These are phyloP conservation scores for Cottus gobio DNA, from an alignment of 2,113 vertebrate genomes.

Conservation along the genomic window DNA sequence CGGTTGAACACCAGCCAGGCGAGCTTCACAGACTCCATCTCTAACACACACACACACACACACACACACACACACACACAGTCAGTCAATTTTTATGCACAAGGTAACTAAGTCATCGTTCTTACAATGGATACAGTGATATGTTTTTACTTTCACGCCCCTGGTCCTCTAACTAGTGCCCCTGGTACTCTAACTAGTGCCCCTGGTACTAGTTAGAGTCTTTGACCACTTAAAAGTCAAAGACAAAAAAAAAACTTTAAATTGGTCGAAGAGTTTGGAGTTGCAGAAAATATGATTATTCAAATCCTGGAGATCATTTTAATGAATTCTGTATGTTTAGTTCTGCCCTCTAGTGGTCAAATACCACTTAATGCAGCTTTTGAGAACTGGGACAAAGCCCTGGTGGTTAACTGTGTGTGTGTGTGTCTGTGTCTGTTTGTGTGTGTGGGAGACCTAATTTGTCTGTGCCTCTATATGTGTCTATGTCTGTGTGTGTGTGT, in stretches of 20 bases:
- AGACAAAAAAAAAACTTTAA: too few species aligned
- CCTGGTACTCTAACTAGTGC: too few species aligned
- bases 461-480: conserved; percentile 1
- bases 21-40: conserved; percentile 92
- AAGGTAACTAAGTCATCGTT: background rate
- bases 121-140: too few species aligned
- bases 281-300: background rate
- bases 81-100: background rate
- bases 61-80: conserved; percentile 3
- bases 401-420: conserved; percentile 54
- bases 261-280: too few species aligned
- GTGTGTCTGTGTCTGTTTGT: conserved; percentile 33
- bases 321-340: background rate
- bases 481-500: background rate
- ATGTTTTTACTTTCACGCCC: too few species aligned
- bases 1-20: conserved; percentile 91
- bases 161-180: too few species aligned
- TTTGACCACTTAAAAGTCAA: too few species aligned
- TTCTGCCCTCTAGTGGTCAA: conserved; percentile 65
- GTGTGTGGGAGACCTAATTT: conserved; percentile 63
- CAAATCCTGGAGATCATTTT: background rate
- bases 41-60: conserved; percentile 71
- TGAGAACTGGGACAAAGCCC: conserved; percentile 74
- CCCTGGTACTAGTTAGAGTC: too few species aligned
- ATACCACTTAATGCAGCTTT: conserved; percentile 44